Evolutionary conservation across 2,797 vertebrate species (phyloP).

Genomic region (Macrochelys suwanniensis): DNA sequence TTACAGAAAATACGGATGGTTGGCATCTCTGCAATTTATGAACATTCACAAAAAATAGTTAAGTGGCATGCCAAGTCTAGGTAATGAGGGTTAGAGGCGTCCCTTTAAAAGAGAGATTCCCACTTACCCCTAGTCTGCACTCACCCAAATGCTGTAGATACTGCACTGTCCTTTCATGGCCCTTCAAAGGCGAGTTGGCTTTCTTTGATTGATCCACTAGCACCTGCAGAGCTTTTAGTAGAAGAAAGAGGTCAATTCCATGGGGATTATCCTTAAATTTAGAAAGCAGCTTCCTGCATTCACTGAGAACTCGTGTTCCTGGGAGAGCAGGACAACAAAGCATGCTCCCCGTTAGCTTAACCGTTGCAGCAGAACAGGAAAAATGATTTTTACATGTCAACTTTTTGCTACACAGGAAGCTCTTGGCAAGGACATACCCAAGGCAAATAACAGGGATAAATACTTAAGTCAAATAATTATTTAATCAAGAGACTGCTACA

Average conservation of each 20-base stretch:
- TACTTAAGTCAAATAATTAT: background rate
- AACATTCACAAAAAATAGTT: background rate
- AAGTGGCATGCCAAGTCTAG: background rate
- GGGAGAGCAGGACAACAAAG: background rate
- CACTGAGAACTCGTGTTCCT: background rate
- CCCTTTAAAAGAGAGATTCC: background rate
- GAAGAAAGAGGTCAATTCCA: conserved; percentile 1
- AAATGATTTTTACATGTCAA: background rate
- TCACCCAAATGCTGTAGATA: conserved; percentile 97
- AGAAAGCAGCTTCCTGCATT: background rate
- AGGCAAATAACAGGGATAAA: background rate
- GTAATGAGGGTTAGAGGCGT: background rate
- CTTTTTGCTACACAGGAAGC: background rate
- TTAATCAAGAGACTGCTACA: background rate
- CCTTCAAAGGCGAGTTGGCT: conserved; percentile 98
- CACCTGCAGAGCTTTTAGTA: conserved; percentile 91
- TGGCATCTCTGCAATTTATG: background rate
- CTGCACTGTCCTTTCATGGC: conserved; percentile 97
- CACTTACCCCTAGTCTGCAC: background rate
- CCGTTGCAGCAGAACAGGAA: background rate
- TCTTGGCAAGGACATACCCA: background rate
- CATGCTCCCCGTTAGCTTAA: background rate
- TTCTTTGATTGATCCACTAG: conserved; percentile 98
- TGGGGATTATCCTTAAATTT: background rate
- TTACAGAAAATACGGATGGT: background rate